Evolutionary conservation across 1,140 invertebrate species (phyloP).

Genomic region (Leptopilina clavipes): DNA sequence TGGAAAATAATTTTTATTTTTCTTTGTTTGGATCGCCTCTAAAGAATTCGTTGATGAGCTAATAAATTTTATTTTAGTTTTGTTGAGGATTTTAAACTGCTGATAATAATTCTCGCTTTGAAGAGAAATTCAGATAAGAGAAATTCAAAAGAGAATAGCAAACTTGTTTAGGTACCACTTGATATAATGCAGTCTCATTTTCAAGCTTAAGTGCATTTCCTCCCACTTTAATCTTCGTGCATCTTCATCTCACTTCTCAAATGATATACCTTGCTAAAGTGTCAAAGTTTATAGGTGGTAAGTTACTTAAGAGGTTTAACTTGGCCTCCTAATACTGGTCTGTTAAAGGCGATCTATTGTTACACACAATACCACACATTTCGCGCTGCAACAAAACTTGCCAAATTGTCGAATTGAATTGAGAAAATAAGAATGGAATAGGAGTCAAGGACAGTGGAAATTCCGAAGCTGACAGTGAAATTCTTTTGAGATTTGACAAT

Average conservation of each 20-base stretch:
- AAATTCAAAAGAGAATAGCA: not conserved
- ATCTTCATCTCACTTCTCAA: slow-evolving; percentile 5
- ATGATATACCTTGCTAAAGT: slow-evolving; percentile 17
- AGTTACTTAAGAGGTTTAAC: slow-evolving; percentile 24
- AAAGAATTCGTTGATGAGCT: no score
- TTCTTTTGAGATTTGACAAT: no score
- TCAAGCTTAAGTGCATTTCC: slow-evolving; percentile 7
- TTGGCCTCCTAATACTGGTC: not conserved
- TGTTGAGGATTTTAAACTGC: not conserved
- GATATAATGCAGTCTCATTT: slow-evolving; percentile 6
- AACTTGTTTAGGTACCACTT: not conserved
- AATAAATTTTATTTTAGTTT: not conserved
- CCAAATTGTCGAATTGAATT: no score
- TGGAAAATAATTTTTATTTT: no score
- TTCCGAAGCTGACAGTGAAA: no score
- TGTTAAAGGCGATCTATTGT: not conserved
- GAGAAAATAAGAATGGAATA: no score
- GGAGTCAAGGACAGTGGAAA: no score
- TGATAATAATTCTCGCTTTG: not conserved
- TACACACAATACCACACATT: not conserved
- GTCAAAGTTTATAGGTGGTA: slow-evolving; percentile 20
- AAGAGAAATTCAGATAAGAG: not conserved
- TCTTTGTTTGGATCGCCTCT: no score
- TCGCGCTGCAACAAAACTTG: no score
- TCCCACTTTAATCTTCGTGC: slow-evolving; percentile 5